These are phyloP conservation scores for Artibeus lituratus DNA, from an alignment of 2,797 vertebrate species.

Conservation along the genomic window DNA sequence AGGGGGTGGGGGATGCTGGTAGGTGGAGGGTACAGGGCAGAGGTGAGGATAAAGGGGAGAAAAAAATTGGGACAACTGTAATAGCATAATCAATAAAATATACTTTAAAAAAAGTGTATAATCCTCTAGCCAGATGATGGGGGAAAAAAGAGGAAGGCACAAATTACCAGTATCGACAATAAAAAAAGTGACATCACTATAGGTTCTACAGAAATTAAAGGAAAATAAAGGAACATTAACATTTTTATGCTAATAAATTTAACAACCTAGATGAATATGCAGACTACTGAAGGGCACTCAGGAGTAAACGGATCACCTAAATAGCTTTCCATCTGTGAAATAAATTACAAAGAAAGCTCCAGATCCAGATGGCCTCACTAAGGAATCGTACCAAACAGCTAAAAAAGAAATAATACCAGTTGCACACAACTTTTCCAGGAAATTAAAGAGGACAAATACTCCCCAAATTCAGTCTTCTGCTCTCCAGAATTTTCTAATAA, in stretches of 20 bases:
- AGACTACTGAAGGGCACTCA: neutral
- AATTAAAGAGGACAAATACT: neutral
- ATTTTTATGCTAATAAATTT: neutral
- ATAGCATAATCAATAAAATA: no score
- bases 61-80: no score
- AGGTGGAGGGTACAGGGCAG: no score
- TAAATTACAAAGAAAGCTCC: neutral
- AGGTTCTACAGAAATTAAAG: neutral
- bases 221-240: neutral
- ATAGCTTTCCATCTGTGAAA: no score
- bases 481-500: neutral
- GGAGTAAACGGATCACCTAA: neutral
- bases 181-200: neutral
- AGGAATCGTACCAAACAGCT: neutral
- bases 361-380: neutral
- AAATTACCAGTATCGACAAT: accelerated
- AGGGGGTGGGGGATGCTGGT: no score
- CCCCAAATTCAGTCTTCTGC: neutral
- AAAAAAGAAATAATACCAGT: neutral
- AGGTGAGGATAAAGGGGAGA: no score
- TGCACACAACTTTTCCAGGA: neutral
- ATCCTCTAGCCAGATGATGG: neutral
- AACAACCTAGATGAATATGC: neutral
- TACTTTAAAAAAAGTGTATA: neutral
- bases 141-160: neutral